Evolutionary conservation across 2,113 vertebrate species (phyloP), one percentile per base, ranked within the genome.

Genomic region (Apistogramma diplotaenia): DNA sequence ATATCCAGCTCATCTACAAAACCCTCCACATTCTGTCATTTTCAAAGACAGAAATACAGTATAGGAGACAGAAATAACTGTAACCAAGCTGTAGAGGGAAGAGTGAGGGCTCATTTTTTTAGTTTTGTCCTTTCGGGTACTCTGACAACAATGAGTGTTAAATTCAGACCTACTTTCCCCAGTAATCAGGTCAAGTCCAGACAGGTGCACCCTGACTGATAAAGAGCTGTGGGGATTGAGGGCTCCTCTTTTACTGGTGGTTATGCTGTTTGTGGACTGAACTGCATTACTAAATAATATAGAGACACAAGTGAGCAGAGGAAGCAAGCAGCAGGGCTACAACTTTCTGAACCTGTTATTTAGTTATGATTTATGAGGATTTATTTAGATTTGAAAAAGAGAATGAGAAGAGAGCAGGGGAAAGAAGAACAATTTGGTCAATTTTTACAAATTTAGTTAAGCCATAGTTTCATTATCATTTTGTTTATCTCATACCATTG

Each of bases 201-300:
- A 92, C 92, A 93, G 92, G 92, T 92, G 91, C 62, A 83, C 62
- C 80, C 81, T 79, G 85, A 89, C 92, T 92, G 92, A 93, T 92
- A 93, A 92, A 91, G 83, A 85, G 91, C 82, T 67, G 59, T 19
- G 65, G 65, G 83, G 84, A 86, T 76, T 37, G 79, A 90, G 80
- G 86, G 40, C 79, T 86, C 53, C 79, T 79, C 79, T 86, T 85
- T 87, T 78, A 84, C 59, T 27, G n/a, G 27, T 25, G 46, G 59
- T 65, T 79, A 57, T 72, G n/a, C 61, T 6, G 15, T 86, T 75
- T 46, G 8, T 29, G 73, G 56, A 77, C 61, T 35, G 40, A 73
- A 78, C 58, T 87, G 56, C 29, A 31, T 85, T 35, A 37, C 10
- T 23, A 31, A 74, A 53, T 31, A 51, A 58, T 55, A 56, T 76